A percentile compares a stretch with the other conserved stretches of the same genome.
These are phyloP conservation scores for Slavum lentiscoides DNA, from an alignment of 2,888 invertebrate genomes.

Conservation along the genomic window DNA sequence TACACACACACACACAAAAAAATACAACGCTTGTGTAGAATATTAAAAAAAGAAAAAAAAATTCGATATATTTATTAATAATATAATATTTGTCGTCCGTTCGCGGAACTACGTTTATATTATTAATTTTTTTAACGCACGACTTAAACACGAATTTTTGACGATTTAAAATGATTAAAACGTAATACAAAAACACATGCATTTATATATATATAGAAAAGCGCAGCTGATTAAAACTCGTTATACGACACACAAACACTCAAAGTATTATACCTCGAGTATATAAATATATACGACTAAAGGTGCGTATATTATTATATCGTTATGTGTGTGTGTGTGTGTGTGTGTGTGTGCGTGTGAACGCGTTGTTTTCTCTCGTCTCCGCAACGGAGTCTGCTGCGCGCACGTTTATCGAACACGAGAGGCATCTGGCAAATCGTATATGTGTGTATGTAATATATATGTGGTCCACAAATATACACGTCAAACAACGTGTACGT, in stretches of 20 bases:
- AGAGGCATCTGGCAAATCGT: constrained; percentile 44
- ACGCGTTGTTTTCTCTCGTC: constrained; percentile 21
- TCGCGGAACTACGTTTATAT: not conserved
- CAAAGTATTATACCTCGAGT: not conserved
- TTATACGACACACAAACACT: not conserved
- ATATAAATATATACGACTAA: not conserved
- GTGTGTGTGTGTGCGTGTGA: too few species aligned
- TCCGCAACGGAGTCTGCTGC: not conserved
- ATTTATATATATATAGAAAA: not conserved
- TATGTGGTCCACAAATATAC: constrained; percentile 24
- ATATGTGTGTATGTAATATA: too few species aligned
- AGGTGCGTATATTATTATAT: not conserved
- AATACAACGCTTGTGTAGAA: not conserved
- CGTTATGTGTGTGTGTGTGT: too few species aligned
- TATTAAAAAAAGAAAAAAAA: not conserved
- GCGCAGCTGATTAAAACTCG: not conserved
- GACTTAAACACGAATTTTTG: not conserved
- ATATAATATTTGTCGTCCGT: not conserved
- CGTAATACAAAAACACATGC: not conserved
- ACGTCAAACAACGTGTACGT: not conserved
- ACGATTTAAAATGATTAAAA: not conserved
- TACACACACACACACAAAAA: constrained; percentile 1
- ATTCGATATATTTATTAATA: not conserved
- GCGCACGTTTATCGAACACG: constrained; percentile 16
- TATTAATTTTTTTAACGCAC: not conserved